Evolutionary conservation across 2,113 vertebrate genomes (phyloP).

Genomic region (Centropus unirufus): DNA sequence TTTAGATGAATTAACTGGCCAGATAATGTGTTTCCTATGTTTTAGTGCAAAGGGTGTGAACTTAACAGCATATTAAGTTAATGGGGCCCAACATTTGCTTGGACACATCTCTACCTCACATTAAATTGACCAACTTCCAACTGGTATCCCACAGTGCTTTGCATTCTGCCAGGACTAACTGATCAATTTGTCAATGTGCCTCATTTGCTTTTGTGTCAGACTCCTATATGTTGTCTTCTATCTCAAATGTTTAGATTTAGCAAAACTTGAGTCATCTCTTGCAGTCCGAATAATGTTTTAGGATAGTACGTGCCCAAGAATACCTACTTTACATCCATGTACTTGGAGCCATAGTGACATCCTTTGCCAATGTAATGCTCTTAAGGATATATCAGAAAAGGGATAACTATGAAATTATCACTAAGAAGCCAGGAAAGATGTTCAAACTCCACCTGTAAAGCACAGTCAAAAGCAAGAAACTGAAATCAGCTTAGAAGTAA

Average conservation of each 20-base stretch:
- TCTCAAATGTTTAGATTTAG: background rate
- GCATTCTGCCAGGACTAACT: background rate
- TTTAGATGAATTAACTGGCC: constrained; percentile 40
- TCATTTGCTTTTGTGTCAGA: background rate
- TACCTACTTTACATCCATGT: background rate
- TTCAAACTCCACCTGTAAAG: background rate
- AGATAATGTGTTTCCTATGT: constrained; percentile 54
- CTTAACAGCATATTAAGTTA: constrained; percentile 46
- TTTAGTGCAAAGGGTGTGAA: constrained; percentile 35
- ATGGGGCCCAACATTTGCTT: constrained; percentile 27
- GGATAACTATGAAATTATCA: background rate
- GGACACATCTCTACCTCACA: constrained; percentile 1
- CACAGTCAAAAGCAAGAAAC: background rate
- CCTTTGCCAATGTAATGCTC: background rate
- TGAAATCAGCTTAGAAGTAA: background rate
- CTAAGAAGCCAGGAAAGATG: background rate
- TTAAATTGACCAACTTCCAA: background rate
- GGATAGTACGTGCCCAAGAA: background rate
- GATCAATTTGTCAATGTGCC: background rate
- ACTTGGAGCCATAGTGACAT: background rate
- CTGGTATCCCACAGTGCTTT: background rate
- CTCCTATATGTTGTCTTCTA: background rate
- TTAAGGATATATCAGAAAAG: background rate
- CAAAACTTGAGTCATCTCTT: background rate
- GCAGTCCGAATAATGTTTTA: background rate